Conservation (phyloP, 2,113 vertebrate genomes). For the Irena cyanogastra region DNA sequence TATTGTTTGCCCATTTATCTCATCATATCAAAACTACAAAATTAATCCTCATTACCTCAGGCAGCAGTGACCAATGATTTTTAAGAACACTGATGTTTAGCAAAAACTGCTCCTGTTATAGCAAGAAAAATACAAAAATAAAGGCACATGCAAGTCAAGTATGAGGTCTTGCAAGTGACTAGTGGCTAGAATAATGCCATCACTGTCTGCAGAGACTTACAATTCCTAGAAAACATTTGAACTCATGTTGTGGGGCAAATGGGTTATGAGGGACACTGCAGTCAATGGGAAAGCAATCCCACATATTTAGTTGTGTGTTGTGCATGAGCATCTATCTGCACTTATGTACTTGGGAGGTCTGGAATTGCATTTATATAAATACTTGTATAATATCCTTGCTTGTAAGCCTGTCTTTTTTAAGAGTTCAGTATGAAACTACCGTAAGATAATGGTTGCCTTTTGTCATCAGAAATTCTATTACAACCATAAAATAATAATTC, state of each 20-base stretch:
- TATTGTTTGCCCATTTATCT: background rate
- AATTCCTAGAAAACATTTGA: background rate
- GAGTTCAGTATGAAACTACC: background rate
- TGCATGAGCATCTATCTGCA: background rate
- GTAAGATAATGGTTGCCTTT: background rate
- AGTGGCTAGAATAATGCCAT: background rate
- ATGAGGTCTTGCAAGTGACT: background rate
- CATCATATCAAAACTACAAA: background rate
- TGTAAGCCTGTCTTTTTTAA: background rate
- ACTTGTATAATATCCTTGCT: background rate
- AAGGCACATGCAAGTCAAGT: background rate
- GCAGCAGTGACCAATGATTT: background rate
- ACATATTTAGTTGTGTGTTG: background rate
- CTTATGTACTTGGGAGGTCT: background rate
- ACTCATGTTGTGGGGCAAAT: background rate
- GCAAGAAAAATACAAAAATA: background rate
- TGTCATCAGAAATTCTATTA: slow-evolving; percentile 29
- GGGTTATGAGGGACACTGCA: background rate
- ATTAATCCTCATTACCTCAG: background rate
- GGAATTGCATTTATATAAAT: background rate
- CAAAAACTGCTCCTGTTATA: background rate
- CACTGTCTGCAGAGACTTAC: background rate
- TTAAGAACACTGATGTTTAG: background rate
- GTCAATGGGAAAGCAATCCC: background rate
- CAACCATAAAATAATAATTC: background rate